A percentile compares a stretch with the other conserved stretches of the same genome.
Evolutionary conservation across 2,888 invertebrate species (phyloP).

Genomic region (Cabera pusaria): DNA sequence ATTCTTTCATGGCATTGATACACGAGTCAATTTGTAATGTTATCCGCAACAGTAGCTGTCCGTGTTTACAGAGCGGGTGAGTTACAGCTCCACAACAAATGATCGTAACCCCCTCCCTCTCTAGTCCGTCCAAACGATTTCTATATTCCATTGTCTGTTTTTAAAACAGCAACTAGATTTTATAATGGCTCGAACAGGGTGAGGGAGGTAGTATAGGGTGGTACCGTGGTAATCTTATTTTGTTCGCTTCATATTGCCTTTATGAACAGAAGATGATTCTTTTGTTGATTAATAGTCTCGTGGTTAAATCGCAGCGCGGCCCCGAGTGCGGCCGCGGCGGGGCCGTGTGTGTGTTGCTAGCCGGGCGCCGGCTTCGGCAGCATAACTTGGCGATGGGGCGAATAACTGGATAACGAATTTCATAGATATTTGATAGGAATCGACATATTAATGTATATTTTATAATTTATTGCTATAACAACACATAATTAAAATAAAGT

Average conservation of each 20-base stretch:
- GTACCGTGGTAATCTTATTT: constrained; percentile 29
- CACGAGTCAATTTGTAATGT: constrained; percentile 22
- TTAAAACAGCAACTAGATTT: constrained; percentile 22
- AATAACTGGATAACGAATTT: no score
- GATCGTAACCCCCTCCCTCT: constrained; percentile 3
- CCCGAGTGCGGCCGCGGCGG: constrained; percentile 3
- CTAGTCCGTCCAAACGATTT: constrained; percentile 17
- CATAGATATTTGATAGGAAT: no score
- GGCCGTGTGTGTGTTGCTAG: no score
- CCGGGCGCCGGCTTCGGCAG: no score
- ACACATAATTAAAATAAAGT: no score
- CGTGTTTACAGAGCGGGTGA: constrained; percentile 19
- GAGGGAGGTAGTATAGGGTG: constrained; percentile 1
- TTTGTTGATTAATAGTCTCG: constrained; percentile 13
- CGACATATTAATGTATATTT: no score
- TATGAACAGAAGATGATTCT: constrained; percentile 22
- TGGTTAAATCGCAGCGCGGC: constrained; percentile 19
- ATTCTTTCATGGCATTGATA: constrained; percentile 16
- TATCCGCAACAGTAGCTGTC: constrained; percentile 16
- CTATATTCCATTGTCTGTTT: constrained; percentile 24
- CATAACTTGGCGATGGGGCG: no score
- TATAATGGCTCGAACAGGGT: constrained; percentile 14
- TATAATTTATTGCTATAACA: no score
- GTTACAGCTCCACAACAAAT: constrained; percentile 17
- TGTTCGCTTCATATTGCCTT: constrained; percentile 22